These are phyloP conservation scores for Colostygia pectinataria DNA, from an alignment of 2,888 invertebrate genomes.

Conservation along the genomic window DNA sequence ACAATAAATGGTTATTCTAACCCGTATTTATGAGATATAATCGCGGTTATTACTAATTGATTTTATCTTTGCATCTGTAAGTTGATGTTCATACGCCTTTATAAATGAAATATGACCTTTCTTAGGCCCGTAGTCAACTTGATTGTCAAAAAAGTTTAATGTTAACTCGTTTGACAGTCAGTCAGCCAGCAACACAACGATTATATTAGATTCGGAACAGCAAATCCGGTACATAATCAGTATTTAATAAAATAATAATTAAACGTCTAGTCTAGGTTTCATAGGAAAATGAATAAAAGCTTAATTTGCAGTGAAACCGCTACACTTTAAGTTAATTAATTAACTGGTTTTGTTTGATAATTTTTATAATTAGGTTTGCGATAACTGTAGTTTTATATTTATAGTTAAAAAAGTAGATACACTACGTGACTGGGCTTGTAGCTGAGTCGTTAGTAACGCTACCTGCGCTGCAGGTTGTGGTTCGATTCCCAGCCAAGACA, in stretches of 20 bases:
- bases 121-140: too few relatives aligned
- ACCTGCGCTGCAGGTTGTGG: too few relatives aligned
- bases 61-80: slow-evolving; percentile 10
- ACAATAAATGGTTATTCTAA: slow-evolving; percentile 1
- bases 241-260: slow-evolving; percentile 13
- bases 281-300: slow-evolving; percentile 9
- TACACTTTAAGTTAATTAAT: slow-evolving; percentile 24
- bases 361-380: neutral
- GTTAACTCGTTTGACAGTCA: too few relatives aligned
- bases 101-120: too few relatives aligned
- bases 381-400: slow-evolving; percentile 5
- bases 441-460: too few relatives aligned
- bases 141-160: too few relatives aligned
- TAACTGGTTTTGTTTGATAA: slow-evolving; percentile 8
- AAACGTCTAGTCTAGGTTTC: slow-evolving; percentile 25
- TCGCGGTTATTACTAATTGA: slow-evolving; percentile 12
- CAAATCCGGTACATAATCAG: slow-evolving; percentile 1
- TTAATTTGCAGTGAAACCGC: slow-evolving; percentile 25
- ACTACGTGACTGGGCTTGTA: too few relatives aligned
- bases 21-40: slow-evolving; percentile 5
- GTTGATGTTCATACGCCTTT: slow-evolving; percentile 4
- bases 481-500: too few relatives aligned
- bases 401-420: too few relatives aligned
- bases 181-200: too few relatives aligned
- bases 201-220: slow-evolving; percentile 1